Evolutionary conservation across 2,888 invertebrate genomes (phyloP).

Genomic region (Drosophila algonquin): DNA sequence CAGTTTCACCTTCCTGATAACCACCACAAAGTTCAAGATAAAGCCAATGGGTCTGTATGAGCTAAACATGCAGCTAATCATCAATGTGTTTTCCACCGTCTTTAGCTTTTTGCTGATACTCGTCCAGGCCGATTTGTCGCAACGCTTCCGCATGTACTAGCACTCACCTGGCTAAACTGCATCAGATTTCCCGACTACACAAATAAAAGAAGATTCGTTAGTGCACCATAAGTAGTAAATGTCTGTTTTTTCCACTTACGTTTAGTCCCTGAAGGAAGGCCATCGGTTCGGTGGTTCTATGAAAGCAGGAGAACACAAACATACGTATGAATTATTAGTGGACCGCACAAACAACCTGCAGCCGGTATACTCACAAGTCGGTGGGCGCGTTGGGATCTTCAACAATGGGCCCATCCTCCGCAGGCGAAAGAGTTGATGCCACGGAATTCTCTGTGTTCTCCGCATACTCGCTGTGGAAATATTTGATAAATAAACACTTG

Average conservation of each 20-base stretch:
- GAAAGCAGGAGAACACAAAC: not conserved
- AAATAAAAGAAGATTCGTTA: conserved; percentile 9
- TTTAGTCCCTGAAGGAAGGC: conserved; percentile 78
- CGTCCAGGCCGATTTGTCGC: conserved; percentile 81
- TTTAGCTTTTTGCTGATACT: conserved; percentile 81
- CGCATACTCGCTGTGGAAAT: conserved; percentile 16
- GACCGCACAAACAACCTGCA: conserved; percentile 15
- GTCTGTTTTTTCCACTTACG: conserved; percentile 58
- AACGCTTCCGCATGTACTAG: conserved; percentile 67
- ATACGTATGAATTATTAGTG: not conserved
- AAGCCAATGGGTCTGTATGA: conserved; percentile 77
- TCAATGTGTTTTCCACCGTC: conserved; percentile 74
- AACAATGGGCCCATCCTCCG: conserved; percentile 7
- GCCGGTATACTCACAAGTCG: conserved; percentile 28
- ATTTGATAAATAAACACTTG: too few species aligned
- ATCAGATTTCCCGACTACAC: conserved; percentile 80
- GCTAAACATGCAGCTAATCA: conserved; percentile 72
- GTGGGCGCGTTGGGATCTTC: conserved; percentile 15
- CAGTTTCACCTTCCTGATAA: conserved; percentile 71
- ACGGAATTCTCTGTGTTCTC: conserved; percentile 36
- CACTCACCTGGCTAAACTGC: conserved; percentile 80
- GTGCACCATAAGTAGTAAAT: not conserved
- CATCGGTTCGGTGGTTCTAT: conserved; percentile 64
- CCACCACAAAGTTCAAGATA: conserved; percentile 69
- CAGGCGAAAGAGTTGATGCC: conserved; percentile 23